Conservation (phyloP, 2,113 vertebrate genomes). For the Oreochromis aureus region DNA sequence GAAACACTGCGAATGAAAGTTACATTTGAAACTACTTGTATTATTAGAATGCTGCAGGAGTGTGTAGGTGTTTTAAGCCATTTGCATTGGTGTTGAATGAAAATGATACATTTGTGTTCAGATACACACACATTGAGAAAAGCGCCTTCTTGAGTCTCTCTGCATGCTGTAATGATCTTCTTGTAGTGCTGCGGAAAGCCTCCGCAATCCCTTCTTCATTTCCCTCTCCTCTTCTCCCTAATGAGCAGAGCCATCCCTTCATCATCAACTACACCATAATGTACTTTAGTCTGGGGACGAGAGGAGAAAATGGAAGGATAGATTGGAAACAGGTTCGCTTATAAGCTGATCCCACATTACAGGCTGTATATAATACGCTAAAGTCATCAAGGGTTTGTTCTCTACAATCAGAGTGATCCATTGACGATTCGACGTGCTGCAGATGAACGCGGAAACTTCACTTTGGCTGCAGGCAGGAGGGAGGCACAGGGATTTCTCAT, state of each 20-base stretch:
- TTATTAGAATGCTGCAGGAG: not conserved
- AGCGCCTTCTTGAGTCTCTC: not conserved
- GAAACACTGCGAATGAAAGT: not conserved
- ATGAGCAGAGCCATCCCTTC: constrained; percentile 40
- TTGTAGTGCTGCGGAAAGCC: not conserved
- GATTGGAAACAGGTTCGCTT: constrained; percentile 49
- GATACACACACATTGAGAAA: not conserved
- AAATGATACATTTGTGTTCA: not conserved
- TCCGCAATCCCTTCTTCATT: constrained; percentile 33
- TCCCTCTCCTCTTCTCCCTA: constrained; percentile 20
- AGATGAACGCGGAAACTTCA: not conserved
- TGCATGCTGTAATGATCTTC: constrained; percentile 22
- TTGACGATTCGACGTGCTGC: not conserved
- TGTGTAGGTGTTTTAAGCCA: not conserved
- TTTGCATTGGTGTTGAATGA: not conserved
- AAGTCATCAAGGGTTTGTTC: constrained; percentile 28
- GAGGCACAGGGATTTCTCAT: not conserved
- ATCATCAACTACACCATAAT: constrained; percentile 24
- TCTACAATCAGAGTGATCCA: constrained; percentile 15
- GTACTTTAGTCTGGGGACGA: constrained; percentile 30
- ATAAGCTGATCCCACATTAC: constrained; percentile 34
- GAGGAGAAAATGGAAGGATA: constrained; percentile 20
- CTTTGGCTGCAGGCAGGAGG: not conserved
- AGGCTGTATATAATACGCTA: not conserved
- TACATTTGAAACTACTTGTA: not conserved